These are phyloP conservation scores for Zophobas atratus DNA, from an alignment of 1,140 invertebrate species.

Conservation along the genomic window DNA sequence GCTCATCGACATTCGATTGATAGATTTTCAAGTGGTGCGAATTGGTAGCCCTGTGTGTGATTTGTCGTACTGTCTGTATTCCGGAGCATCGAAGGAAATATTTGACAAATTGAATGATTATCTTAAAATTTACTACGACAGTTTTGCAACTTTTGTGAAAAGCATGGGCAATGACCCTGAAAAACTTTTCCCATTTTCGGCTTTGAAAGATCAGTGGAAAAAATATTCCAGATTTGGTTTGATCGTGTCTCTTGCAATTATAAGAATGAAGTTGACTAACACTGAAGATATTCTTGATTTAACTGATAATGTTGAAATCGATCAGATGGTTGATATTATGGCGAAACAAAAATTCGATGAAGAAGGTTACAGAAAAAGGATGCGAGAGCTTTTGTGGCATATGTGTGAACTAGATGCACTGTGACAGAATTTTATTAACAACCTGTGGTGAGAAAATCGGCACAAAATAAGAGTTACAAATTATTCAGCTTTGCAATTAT, in stretches of 20 bases:
- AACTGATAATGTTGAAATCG: too few species aligned
- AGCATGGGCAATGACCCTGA: constrained; percentile 68
- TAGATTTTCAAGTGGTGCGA: constrained; percentile 73
- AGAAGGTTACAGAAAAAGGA: too few species aligned
- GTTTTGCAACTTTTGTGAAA: constrained; percentile 65
- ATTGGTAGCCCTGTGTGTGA: constrained; percentile 74
- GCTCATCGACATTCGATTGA: constrained; percentile 64
- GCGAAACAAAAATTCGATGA: too few species aligned
- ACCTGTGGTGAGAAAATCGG: too few species aligned
- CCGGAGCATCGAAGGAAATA: constrained; percentile 70
- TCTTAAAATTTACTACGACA: constrained; percentile 72
- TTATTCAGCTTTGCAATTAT: too few species aligned
- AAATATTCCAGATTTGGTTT: constrained; percentile 64
- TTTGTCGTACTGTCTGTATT: constrained; percentile 73
- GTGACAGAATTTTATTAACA: too few species aligned
- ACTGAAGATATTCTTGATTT: too few species aligned
- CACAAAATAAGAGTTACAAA: too few species aligned
- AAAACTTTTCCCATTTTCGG: constrained; percentile 67
- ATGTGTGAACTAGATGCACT: too few species aligned
- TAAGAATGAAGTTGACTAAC: too few species aligned
- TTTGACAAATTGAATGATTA: constrained; percentile 68
- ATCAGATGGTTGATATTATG: too few species aligned
- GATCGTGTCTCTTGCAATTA: constrained; percentile 52
- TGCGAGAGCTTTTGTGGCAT: too few species aligned
- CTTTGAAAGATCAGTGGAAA: constrained; percentile 65